Evolutionary conservation across 2,797 vertebrate genomes (phyloP).

Genomic region (Florisuga fusca): DNA sequence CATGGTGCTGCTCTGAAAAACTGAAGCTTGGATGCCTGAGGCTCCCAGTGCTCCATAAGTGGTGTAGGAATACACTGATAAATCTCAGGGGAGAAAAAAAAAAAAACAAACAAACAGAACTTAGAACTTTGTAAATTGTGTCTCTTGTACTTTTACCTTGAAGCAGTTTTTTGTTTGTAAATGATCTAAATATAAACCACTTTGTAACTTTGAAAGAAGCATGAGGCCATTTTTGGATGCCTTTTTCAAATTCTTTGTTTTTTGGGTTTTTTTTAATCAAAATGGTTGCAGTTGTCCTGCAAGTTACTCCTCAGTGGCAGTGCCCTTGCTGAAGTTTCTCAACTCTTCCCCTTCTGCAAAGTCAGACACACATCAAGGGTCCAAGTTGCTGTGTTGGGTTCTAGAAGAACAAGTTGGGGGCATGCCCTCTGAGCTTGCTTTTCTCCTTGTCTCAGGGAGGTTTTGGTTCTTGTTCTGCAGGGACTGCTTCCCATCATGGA

Average conservation of each 20-base stretch:
- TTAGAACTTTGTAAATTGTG: neutral
- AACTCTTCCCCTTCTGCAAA: neutral
- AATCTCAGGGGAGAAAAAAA: neutral
- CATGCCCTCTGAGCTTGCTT: neutral
- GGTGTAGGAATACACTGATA: neutral
- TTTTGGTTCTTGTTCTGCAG: neutral
- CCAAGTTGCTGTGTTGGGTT: neutral
- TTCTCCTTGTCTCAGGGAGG: neutral
- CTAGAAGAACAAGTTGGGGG: neutral
- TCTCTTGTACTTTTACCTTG: neutral
- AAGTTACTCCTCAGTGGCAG: neutral
- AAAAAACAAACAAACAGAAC: neutral
- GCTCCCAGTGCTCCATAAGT: neutral
- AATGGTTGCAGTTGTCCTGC: neutral
- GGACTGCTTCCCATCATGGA: neutral
- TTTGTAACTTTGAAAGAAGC: neutral
- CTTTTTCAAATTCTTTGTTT: neutral
- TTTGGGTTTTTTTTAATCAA: neutral
- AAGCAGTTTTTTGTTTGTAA: neutral
- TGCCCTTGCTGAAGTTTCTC: neutral
- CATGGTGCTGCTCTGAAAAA: neutral
- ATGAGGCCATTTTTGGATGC: neutral
- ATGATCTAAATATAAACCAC: neutral
- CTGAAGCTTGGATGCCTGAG: neutral
- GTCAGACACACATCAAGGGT: neutral